These are phyloP conservation scores for Synanthedon vespiformis DNA, from an alignment of 2,888 invertebrate species.

Conservation along the genomic window DNA sequence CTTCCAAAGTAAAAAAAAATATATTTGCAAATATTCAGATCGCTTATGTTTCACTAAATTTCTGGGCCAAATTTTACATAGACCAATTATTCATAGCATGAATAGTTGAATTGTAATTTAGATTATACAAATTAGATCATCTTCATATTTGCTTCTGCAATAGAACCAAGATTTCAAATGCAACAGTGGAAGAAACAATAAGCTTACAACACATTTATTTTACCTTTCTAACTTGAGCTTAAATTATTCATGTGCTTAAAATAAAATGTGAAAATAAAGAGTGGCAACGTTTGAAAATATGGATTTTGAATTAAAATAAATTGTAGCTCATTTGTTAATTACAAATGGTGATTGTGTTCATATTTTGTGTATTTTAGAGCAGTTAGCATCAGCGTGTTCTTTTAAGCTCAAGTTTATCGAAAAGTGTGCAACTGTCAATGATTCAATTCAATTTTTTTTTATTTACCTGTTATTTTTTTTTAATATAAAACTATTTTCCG, in stretches of 20 bases:
- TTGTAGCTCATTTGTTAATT: slow-evolving; percentile 2
- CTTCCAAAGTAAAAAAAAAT: background rate
- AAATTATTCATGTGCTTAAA: slow-evolving; percentile 14
- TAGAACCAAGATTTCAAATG: slow-evolving; percentile 10
- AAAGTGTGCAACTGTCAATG: slow-evolving; percentile 45
- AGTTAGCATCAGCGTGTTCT: slow-evolving; percentile 14
- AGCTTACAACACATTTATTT: slow-evolving; percentile 25
- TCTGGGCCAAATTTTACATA: too few relatives aligned
- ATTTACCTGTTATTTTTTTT: background rate
- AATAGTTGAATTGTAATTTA: background rate
- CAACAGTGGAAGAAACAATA: slow-evolving; percentile 10
- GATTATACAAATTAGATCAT: slow-evolving; percentile 11
- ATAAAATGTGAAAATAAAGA: slow-evolving; percentile 1
- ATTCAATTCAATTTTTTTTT: slow-evolving; percentile 27
- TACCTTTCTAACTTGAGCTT: slow-evolving; percentile 53
- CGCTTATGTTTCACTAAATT: background rate
- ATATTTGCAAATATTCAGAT: slow-evolving; percentile 17
- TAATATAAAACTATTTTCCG: too few relatives aligned
- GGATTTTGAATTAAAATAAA: too few relatives aligned
- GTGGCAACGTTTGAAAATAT: background rate
- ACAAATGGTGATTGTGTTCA: slow-evolving; percentile 6
- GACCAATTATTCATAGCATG: too few relatives aligned
- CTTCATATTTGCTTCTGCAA: slow-evolving; percentile 16
- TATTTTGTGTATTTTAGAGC: slow-evolving; percentile 13
- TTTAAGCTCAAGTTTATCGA: slow-evolving; percentile 48